Evolutionary conservation across 1,140 invertebrate species (phyloP), one percentile per base, ranked within the genome.

Genomic region (Leptinotarsa undecemlineata): DNA sequence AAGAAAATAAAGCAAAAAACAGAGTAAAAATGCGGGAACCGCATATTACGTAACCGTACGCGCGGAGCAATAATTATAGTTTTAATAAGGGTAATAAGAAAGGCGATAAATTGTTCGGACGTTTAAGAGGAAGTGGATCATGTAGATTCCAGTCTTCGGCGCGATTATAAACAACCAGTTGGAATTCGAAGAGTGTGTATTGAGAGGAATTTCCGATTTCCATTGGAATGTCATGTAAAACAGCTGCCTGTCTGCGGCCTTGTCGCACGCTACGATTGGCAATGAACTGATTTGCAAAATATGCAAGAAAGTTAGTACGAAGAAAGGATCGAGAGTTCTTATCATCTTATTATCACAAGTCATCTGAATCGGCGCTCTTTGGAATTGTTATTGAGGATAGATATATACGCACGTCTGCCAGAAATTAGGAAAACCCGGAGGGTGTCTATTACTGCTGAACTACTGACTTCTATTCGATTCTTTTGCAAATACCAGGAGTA

Each of bases 81-180:
- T 57, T 57, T 57, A 57, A 57, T 57, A 57, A 57, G 51, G 51
- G 51, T 57, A 57, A 57, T 57, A 57, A 57, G 51, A 57, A 57
- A 57, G 14, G 51, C 51, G n/a, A 57, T 57, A 57, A 57, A 57
- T 57, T 57, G 15, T 57, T 19, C 51, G 15, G 51, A 19, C 15
- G 51, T 57, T 17, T 57, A 57, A 57, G 51, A 57, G 51, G 51
- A 57, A 57, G 51, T 57, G 51, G 51, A 57, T 57, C 51, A n/a
- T 17, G 51, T 57, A 57, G 14, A 57, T 57, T 57, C 51, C 51
- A 19, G n/a, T 57, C 51, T n/a, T 2, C 51, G 5, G 13, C 15
- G 51, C 6, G 51, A 57, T 57, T 57, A 57, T 57, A 57, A 57
- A 57, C 51, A 57, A n/a, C 51, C 51, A 57, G 51, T 57, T 57